These are phyloP conservation scores for Arrhamphus sclerolepis DNA, from an alignment of 2,797 vertebrate species.

Conservation along the genomic window DNA sequence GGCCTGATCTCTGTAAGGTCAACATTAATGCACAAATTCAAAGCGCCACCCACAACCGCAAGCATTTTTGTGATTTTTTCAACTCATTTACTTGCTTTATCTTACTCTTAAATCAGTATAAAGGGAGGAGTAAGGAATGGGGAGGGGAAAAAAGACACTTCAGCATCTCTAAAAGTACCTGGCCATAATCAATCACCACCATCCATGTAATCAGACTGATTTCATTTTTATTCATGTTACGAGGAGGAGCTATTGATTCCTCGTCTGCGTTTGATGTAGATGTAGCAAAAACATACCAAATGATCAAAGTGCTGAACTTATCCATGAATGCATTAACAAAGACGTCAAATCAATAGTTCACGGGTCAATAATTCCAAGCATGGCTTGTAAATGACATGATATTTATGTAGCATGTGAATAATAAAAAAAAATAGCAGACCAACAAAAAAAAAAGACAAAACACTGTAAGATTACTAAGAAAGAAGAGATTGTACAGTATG, in stretches of 20 bases:
- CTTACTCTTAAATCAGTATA: no score
- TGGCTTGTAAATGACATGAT: constrained; percentile 62
- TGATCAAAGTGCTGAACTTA: constrained; percentile 75
- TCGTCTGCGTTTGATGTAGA: constrained; percentile 68
- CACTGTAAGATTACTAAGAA: constrained; percentile 15
- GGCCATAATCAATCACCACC: constrained; percentile 48
- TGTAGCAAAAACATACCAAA: constrained; percentile 60
- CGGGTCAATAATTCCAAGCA: constrained; percentile 73
- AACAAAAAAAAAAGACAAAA: constrained; percentile 30
- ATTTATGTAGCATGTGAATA: constrained; percentile 52
- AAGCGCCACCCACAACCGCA: no score
- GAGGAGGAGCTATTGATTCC: constrained; percentile 61
- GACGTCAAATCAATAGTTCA: constrained; percentile 74
- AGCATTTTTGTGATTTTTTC: no score
- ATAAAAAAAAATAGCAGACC: constrained; percentile 23
- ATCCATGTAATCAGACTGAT: constrained; percentile 62
- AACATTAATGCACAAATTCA: no score
- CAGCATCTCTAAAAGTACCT: constrained; percentile 11
- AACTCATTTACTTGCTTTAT: no score
- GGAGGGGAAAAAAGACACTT: constrained; percentile 7
- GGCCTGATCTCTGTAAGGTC: no score
- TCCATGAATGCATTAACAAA: constrained; percentile 74
- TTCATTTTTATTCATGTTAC: constrained; percentile 71
- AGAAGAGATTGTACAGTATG: constrained; percentile 1
- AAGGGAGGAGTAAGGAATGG: not conserved